Conservation (phyloP, 2,888 invertebrate species). For the Oegoconia quadripuncta region DNA sequence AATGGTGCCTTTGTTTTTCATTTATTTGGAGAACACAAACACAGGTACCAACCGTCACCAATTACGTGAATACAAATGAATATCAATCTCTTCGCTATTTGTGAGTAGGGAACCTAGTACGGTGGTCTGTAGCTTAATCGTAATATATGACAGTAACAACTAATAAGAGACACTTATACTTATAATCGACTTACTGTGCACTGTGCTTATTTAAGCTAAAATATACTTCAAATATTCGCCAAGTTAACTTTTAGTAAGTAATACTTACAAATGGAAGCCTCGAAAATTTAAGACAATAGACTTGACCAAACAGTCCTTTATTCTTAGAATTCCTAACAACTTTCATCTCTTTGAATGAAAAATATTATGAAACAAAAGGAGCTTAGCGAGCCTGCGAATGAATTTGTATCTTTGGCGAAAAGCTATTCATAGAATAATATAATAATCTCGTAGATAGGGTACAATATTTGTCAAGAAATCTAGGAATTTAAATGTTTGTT, state of each 20-base stretch:
- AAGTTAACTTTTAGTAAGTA: constrained; percentile 36
- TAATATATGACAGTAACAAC: too few relatives aligned
- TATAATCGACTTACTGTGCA: too few relatives aligned
- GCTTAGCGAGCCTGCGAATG: constrained; percentile 23
- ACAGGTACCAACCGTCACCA: too few relatives aligned
- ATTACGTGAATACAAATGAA: too few relatives aligned
- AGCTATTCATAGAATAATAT: constrained; percentile 10
- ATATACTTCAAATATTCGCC: constrained; percentile 34
- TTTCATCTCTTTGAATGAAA: constrained; percentile 40
- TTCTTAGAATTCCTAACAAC: constrained; percentile 41
- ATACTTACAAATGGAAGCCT: constrained; percentile 32
- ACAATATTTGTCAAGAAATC: too few relatives aligned
- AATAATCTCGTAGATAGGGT: constrained; percentile 2
- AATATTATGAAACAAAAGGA: constrained; percentile 34
- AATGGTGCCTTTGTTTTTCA: too few relatives aligned
- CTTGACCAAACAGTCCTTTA: constrained; percentile 39
- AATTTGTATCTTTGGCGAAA: neutral
- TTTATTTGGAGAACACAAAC: too few relatives aligned
- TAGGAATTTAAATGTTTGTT: too few relatives aligned
- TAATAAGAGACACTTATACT: too few relatives aligned
- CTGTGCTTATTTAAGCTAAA: neutral
- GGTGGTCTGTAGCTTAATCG: too few relatives aligned
- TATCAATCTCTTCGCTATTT: too few relatives aligned
- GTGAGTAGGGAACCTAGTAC: too few relatives aligned
- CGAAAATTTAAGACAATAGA: constrained; percentile 42